Conservation (phyloP, 1,140 invertebrate genomes). For the Battus philenor region DNA sequence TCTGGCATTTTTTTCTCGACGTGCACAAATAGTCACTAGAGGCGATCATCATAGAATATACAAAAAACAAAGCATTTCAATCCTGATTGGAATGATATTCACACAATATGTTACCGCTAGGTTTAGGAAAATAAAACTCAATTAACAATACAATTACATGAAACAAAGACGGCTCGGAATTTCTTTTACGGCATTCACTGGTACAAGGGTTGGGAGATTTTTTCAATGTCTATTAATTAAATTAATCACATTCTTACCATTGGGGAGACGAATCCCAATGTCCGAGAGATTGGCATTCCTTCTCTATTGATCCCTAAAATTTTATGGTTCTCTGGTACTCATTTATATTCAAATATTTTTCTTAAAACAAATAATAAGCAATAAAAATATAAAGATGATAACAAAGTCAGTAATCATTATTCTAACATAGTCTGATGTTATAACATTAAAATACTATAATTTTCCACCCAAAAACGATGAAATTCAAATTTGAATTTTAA, state of each 20-base stretch:
- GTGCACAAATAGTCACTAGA: no score
- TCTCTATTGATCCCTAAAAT: conserved; percentile 19
- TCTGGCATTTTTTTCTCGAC: no score
- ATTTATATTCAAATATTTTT: neutral
- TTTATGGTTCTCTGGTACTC: neutral
- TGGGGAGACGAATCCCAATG: conserved; percentile 58
- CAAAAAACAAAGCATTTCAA: no score
- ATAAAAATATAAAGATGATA: no score
- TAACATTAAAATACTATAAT: no score
- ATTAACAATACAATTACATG: conserved; percentile 63
- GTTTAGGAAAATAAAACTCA: conserved; percentile 59
- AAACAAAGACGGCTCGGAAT: conserved; percentile 58
- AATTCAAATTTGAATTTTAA: no score
- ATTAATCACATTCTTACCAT: conserved; percentile 72
- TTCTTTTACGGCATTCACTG: conserved; percentile 53
- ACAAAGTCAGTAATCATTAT: no score
- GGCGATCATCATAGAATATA: no score
- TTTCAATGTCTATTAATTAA: conserved; percentile 69
- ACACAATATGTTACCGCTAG: no score
- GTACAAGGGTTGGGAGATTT: conserved; percentile 65
- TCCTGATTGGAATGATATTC: no score
- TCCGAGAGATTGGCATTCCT: conserved; percentile 62
- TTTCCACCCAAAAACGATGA: no score
- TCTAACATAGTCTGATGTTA: no score
- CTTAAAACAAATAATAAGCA: neutral